Percentiles rank a stretch among this genome's conserved stretches.
These are phyloP conservation scores for Cyphomyrus plagiostoma DNA, from an alignment of 2,113 vertebrate genomes.

Conservation along the genomic window DNA sequence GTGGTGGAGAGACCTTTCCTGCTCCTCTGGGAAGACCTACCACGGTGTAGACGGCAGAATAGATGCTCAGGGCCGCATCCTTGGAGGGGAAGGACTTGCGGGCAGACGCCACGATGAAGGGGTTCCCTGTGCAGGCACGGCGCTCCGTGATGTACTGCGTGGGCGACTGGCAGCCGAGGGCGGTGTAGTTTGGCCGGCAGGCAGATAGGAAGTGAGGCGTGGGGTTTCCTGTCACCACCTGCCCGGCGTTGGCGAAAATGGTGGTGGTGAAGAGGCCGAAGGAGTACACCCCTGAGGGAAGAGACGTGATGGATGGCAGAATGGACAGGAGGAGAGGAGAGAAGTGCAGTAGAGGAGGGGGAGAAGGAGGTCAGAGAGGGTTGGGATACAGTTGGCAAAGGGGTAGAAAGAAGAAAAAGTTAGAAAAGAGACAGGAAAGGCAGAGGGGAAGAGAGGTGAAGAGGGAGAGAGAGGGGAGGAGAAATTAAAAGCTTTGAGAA, in stretches of 20 bases:
- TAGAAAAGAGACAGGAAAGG: background rate
- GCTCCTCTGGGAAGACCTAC: conserved; percentile 50
- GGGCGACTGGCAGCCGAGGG: conserved; percentile 70
- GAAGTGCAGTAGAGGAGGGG: too few species aligned
- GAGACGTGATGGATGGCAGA: background rate
- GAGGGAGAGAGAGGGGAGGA: background rate
- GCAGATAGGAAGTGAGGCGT: conserved; percentile 83
- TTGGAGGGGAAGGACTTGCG: conserved; percentile 85
- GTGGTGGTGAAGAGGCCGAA: conserved; percentile 84
- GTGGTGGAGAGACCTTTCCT: background rate
- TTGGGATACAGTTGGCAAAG: background rate
- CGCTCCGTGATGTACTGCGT: conserved; percentile 71
- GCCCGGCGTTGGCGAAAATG: conserved; percentile 84
- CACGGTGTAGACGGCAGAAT: conserved; percentile 74
- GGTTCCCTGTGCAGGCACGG: conserved; percentile 76
- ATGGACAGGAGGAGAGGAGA: background rate
- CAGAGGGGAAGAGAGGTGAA: background rate
- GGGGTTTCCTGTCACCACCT: conserved; percentile 83
- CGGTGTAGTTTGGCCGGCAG: conserved; percentile 85
- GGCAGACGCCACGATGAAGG: conserved; percentile 66
- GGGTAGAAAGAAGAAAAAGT: background rate
- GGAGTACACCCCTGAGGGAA: conserved; percentile 71
- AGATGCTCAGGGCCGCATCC: conserved; percentile 78
- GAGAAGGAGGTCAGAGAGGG: background rate
- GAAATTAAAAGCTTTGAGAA: background rate